Percentiles rank a stretch among this genome's conserved stretches.
Conservation (phyloP, 2,797 vertebrate species). For the Mareca strepera region DNA sequence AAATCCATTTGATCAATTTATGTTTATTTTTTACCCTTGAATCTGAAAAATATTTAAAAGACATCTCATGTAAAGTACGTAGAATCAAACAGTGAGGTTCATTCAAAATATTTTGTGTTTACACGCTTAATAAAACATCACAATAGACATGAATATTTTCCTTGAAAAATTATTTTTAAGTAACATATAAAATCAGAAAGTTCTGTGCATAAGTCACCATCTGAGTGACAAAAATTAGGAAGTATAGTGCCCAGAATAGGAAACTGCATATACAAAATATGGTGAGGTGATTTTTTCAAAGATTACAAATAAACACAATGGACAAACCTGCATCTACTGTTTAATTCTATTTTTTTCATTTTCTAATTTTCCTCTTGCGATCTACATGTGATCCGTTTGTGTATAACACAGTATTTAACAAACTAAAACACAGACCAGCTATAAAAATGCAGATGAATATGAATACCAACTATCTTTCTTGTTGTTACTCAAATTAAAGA, state of each 20-base stretch:
- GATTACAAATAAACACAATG: not conserved
- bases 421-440: not conserved
- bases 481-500: not conserved
- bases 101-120: not conserved
- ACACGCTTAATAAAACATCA: not conserved
- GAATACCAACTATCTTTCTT: not conserved
- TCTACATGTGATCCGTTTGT: not conserved
- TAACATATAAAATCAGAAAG: not conserved
- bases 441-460: not conserved
- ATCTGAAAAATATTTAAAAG: not conserved
- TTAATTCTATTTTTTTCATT: not conserved
- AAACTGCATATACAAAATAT: not conserved
- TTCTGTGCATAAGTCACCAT: not conserved
- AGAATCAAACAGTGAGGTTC: not conserved
- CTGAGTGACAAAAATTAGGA: not conserved
- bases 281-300: not conserved
- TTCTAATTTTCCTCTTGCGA: not conserved
- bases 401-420: not conserved
- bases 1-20: not conserved
- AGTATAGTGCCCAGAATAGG: not conserved
- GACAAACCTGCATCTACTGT: not conserved
- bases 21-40: not conserved
- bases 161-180: not conserved
- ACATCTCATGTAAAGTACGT: not conserved
- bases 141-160: not conserved